A percentile compares a stretch with the other conserved stretches of the same genome.
Conservation (phyloP, 2,797 vertebrate genomes). For the Neosalanx taihuensis region DNA sequence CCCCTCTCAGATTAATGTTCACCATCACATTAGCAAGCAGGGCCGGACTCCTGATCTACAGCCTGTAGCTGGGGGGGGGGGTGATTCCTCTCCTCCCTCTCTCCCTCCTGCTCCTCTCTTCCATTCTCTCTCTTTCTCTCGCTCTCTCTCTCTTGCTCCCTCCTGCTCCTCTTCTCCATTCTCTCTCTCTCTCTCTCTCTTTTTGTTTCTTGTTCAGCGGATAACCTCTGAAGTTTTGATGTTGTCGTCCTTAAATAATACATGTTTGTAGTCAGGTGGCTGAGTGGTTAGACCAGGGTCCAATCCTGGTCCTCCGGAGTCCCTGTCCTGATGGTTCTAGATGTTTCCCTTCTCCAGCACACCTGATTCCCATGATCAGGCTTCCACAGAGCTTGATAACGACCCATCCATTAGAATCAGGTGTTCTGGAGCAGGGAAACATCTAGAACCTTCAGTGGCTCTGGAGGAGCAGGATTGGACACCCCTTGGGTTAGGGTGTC, state of each 20-base stretch:
- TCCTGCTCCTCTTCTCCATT: neutral
- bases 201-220: neutral
- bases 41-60: constrained; percentile 17
- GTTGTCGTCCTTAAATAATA: neutral
- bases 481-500: too few species aligned
- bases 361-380: too few species aligned
- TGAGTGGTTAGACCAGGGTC: too few species aligned
- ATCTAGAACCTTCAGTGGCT: too few species aligned
- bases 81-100: neutral
- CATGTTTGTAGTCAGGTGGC: too few species aligned
- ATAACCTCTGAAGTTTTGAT: neutral
- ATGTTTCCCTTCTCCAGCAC: too few species aligned
- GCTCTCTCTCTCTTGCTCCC: neutral
- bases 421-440: too few species aligned
- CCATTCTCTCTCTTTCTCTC: neutral
- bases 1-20: constrained; percentile 33
- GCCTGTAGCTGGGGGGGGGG: constrained; percentile 7
- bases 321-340: too few species aligned
- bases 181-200: neutral
- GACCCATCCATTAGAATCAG: too few species aligned
- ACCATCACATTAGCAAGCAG: constrained; percentile 24
- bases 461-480: too few species aligned
- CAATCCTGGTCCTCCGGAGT: too few species aligned
- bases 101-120: neutral
- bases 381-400: too few species aligned